Conservation (phyloP, 1,140 invertebrate genomes). For the Bombus waltoni region DNA sequence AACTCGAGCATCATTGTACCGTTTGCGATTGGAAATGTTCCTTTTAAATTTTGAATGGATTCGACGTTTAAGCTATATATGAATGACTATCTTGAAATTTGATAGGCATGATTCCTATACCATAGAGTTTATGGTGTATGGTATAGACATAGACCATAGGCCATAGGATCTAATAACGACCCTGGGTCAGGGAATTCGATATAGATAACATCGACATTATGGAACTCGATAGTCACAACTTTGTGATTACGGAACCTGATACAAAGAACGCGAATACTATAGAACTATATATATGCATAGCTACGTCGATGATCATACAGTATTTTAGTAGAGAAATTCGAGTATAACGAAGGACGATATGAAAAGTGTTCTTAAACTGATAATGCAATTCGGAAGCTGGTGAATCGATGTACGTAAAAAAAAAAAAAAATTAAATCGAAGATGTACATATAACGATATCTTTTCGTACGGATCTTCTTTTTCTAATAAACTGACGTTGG, state of each 20-base stretch:
- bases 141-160: too few relatives aligned
- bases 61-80: too few relatives aligned
- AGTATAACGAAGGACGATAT: background rate
- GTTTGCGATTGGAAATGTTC: too few relatives aligned
- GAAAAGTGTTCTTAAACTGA: background rate
- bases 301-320: background rate
- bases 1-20: too few relatives aligned
- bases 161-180: constrained; percentile 7
- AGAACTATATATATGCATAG: background rate
- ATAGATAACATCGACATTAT: constrained; percentile 5
- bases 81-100: background rate
- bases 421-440: too few relatives aligned
- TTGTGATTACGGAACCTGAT: background rate
- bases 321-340: background rate
- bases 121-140: too few relatives aligned
- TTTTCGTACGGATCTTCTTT: too few relatives aligned
- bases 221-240: background rate
- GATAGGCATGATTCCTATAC: background rate
- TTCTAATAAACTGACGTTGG: too few relatives aligned
- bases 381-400: background rate
- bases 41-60: too few relatives aligned
- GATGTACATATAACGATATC: background rate
- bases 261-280: background rate
- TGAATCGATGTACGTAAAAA: too few relatives aligned
- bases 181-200: constrained; percentile 5